phyloP scores from a whole-genome alignment of 2,888 invertebrate species.

The Steromphala cineraria region DNA sequence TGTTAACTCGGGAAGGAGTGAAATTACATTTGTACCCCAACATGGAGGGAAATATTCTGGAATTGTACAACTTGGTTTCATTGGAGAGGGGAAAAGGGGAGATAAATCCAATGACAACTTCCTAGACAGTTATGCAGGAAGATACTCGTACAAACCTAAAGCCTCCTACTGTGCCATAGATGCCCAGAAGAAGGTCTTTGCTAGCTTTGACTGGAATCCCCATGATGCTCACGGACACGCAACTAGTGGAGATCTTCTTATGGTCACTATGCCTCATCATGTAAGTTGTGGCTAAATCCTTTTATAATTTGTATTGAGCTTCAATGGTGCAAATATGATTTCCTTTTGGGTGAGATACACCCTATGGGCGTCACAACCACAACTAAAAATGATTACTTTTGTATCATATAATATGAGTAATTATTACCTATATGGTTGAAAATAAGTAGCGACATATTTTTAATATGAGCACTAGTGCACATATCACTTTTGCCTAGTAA shows the following conservation, averaged over 20 bases:
- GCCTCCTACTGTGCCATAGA: constrained; percentile 53
- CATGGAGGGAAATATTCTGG: constrained; percentile 54
- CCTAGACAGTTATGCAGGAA: constrained; percentile 49
- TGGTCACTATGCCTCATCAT: constrained; percentile 63
- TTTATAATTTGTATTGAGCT: too few species aligned
- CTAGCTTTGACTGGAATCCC: constrained; percentile 56
- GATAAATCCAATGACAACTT: constrained; percentile 45
- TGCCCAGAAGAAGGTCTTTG: constrained; percentile 42
- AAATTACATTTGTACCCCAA: constrained; percentile 47
- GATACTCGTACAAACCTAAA: constrained; percentile 56
- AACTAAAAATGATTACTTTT: too few species aligned
- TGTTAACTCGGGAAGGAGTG: constrained; percentile 35
- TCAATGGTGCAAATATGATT: too few species aligned
- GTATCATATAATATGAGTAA: too few species aligned
- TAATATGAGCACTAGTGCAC: too few species aligned
- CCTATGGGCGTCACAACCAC: too few species aligned
- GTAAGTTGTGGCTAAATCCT: constrained; percentile 36
- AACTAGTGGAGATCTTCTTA: constrained; percentile 44
- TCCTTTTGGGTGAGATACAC: too few species aligned
- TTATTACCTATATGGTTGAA: too few species aligned
- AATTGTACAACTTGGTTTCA: constrained; percentile 56
- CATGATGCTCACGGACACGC: constrained; percentile 44
- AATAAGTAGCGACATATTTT: too few species aligned
- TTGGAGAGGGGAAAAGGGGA: constrained; percentile 53
- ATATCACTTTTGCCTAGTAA: too few species aligned